These are phyloP conservation scores for Masnerella sp. DNA, from an alignment of 2,888 invertebrate genomes.

Conservation along the genomic window DNA sequence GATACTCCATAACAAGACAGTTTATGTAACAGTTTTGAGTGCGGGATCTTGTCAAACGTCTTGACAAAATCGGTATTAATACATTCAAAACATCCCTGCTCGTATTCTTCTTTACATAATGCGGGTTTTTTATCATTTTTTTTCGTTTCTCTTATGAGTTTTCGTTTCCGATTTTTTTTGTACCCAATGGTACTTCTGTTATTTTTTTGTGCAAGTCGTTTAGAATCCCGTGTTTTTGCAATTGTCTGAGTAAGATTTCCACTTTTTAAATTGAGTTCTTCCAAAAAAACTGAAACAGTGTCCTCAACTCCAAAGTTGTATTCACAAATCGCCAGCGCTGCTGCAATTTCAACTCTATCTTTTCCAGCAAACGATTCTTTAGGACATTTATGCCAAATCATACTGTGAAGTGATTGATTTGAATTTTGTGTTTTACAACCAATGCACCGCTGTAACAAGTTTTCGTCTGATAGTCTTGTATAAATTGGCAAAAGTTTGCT, in stretches of 20 bases:
- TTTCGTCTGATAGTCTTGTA: slow-evolving; percentile 10
- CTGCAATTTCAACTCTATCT: slow-evolving; percentile 25
- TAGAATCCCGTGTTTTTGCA: background rate
- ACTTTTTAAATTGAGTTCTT: slow-evolving; percentile 10
- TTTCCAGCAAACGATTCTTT: slow-evolving; percentile 32
- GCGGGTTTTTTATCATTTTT: slow-evolving; percentile 16
- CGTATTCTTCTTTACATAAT: no score
- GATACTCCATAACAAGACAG: no score
- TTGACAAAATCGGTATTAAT: no score
- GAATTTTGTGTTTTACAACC: slow-evolving; percentile 47
- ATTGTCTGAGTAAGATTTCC: slow-evolving; percentile 6
- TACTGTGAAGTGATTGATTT: slow-evolving; percentile 45
- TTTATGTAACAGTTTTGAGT: no score
- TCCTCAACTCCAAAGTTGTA: slow-evolving; percentile 14
- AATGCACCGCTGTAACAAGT: slow-evolving; percentile 31
- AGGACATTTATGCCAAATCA: slow-evolving; percentile 47
- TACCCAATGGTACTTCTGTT: slow-evolving; percentile 2
- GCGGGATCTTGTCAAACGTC: no score
- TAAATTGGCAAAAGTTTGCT: slow-evolving; percentile 6
- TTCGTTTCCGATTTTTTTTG: slow-evolving; percentile 11
- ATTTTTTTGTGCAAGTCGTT: slow-evolving; percentile 1
- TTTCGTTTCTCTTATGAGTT: slow-evolving; percentile 1
- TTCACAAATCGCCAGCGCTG: slow-evolving; percentile 17
- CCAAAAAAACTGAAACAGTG: slow-evolving; percentile 6
- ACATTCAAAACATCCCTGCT: no score